Conservation (phyloP, 2,113 vertebrate genomes). For the Oryzias curvinotus region DNA sequence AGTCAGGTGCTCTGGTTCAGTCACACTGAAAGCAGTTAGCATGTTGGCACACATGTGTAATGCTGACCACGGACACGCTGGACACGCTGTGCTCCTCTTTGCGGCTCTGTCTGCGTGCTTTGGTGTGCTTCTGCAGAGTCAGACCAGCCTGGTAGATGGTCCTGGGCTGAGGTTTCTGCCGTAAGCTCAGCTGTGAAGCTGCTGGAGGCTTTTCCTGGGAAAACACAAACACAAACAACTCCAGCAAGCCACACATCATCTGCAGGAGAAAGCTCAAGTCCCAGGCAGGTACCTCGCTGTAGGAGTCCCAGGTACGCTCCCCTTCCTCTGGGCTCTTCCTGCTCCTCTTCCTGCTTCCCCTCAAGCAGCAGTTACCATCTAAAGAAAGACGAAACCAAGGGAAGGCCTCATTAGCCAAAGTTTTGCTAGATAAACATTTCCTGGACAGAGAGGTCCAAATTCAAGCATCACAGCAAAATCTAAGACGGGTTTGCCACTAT, state of each 20-base stretch:
- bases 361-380: conserved; percentile 48
- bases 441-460: too few species aligned
- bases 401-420: not conserved
- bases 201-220: conserved; percentile 46
- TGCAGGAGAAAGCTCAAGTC: too few species aligned
- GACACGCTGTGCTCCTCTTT: conserved; percentile 44
- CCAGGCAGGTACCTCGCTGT: conserved; percentile 56
- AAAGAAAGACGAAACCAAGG: not conserved
- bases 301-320: conserved; percentile 62
- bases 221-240: conserved; percentile 4
- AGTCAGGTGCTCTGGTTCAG: too few species aligned
- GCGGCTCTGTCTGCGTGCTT: conserved; percentile 59
- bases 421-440: not conserved
- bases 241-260: not conserved
- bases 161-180: conserved; percentile 60
- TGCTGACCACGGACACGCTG: conserved; percentile 23
- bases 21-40: too few species aligned
- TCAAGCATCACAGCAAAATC: too few species aligned
- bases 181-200: conserved; percentile 42
- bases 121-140: conserved; percentile 13
- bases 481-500: too few species aligned
- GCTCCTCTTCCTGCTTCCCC: conserved; percentile 66
- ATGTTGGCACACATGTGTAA: too few species aligned
- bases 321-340: conserved; percentile 70
- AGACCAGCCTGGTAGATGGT: conserved; percentile 71